Conservation (phyloP, 1,140 invertebrate genomes). For the Drosophila eugracilis region DNA sequence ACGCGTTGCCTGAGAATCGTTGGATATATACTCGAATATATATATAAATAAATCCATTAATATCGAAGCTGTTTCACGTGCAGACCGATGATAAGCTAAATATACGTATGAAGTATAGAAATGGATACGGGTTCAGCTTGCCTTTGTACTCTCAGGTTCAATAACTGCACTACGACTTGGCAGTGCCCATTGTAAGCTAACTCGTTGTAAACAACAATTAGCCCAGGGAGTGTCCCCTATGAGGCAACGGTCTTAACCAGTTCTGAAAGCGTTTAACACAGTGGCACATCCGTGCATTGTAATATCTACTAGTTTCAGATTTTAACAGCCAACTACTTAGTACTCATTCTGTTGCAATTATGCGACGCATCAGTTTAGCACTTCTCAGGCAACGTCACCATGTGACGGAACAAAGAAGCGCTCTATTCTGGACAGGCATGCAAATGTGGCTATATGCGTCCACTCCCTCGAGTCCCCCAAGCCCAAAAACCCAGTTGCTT, state of each 20-base stretch:
- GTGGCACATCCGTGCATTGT: not conserved
- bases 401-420: conserved; percentile 42
- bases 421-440: conserved; percentile 38
- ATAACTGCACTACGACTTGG: conserved; percentile 26
- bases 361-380: conserved; percentile 37
- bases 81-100: conserved; percentile 11
- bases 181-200: conserved; percentile 16
- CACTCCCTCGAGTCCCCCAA: conserved; percentile 13
- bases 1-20: conserved; percentile 14
- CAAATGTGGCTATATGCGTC: conserved; percentile 19
- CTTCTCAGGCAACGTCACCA: conserved; percentile 4
- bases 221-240: conserved; percentile 3
- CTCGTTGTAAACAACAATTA: conserved; percentile 42
- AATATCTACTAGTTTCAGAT: conserved; percentile 5
- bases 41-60: conserved; percentile 49
- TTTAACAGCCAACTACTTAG: conserved; percentile 26
- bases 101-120: not conserved
- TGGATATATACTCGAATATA: no score
- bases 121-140: conserved; percentile 12
- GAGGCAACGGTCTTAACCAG: conserved; percentile 41
- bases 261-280: conserved; percentile 23
- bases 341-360: conserved; percentile 9
- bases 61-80: conserved; percentile 34
- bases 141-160: conserved; percentile 34
- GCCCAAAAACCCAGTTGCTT: not conserved